Evolutionary conservation across 2,888 invertebrate species (phyloP).

Genomic region (Lasioglossum pauxillum): DNA sequence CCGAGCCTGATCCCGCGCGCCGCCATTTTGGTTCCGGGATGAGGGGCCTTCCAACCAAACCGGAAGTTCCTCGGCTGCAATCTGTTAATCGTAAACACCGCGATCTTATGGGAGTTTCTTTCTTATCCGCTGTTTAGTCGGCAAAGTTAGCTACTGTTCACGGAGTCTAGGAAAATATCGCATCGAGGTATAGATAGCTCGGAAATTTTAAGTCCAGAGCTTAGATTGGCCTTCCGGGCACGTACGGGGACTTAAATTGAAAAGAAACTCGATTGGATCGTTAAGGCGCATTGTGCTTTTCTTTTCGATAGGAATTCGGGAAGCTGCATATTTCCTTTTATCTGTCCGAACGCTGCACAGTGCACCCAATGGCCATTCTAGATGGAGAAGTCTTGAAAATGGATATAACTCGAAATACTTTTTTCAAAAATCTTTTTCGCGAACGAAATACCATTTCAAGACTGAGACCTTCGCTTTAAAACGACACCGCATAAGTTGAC

Average conservation of each 20-base stretch:
- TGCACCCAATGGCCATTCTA: no score
- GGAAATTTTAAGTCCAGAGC: background rate
- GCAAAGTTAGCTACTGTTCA: background rate
- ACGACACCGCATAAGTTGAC: no score
- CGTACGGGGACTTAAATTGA: constrained; percentile 8
- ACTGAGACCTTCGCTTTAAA: no score
- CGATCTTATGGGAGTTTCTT: background rate
- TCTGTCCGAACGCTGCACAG: background rate
- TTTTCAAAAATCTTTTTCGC: no score
- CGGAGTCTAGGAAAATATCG: background rate
- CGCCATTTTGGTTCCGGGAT: background rate
- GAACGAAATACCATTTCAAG: no score
- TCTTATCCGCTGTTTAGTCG: background rate
- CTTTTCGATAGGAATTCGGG: background rate
- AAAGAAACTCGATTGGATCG: constrained; percentile 2
- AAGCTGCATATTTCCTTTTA: background rate
- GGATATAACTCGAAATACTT: no score
- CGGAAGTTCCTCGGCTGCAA: background rate
- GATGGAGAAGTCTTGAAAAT: no score
- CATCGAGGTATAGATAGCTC: background rate
- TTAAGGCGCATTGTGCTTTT: constrained; percentile 1
- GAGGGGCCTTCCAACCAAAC: background rate
- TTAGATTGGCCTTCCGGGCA: background rate
- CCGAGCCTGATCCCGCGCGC: background rate
- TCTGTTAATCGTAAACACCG: background rate